Evolutionary conservation across 2,888 invertebrate species (phyloP).

Genomic region (Napeogenes sylphis): DNA sequence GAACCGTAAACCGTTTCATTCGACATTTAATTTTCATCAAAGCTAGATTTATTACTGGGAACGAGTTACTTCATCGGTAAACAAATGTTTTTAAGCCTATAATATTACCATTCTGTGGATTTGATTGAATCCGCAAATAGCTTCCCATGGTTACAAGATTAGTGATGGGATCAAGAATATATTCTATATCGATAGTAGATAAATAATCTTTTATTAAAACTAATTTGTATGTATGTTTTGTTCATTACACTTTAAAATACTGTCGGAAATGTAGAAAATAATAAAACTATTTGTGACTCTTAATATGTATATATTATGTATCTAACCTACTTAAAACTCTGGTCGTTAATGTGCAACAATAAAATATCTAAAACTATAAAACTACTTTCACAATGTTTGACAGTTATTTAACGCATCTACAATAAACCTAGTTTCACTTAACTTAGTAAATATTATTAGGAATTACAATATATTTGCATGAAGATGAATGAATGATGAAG

Average conservation of each 20-base stretch:
- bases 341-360: too few species aligned
- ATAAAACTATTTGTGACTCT: too few species aligned
- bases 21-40: constrained; percentile 25
- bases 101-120: constrained; percentile 65
- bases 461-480: constrained; percentile 25
- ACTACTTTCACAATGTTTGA: too few species aligned
- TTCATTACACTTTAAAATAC: too few species aligned
- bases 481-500: too few species aligned
- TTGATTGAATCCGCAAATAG: constrained; percentile 75
- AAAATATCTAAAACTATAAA: too few species aligned
- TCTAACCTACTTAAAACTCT: too few species aligned
- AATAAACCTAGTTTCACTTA: not conserved
- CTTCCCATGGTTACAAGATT: constrained; percentile 59
- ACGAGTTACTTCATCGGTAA: constrained; percentile 31
- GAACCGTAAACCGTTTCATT: constrained; percentile 16
- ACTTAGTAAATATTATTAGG: not conserved
- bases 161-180: constrained; percentile 38
- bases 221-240: too few species aligned
- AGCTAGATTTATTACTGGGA: constrained; percentile 31
- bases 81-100: constrained; percentile 56
- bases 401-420: too few species aligned
- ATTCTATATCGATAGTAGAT: not conserved
- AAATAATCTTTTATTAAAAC: not conserved
- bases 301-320: too few species aligned
- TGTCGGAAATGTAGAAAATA: too few species aligned